A percentile compares a stretch with the other conserved stretches of the same genome.
Conservation (phyloP, 2,888 invertebrate species). For the Nemotelus nigrinus region DNA sequence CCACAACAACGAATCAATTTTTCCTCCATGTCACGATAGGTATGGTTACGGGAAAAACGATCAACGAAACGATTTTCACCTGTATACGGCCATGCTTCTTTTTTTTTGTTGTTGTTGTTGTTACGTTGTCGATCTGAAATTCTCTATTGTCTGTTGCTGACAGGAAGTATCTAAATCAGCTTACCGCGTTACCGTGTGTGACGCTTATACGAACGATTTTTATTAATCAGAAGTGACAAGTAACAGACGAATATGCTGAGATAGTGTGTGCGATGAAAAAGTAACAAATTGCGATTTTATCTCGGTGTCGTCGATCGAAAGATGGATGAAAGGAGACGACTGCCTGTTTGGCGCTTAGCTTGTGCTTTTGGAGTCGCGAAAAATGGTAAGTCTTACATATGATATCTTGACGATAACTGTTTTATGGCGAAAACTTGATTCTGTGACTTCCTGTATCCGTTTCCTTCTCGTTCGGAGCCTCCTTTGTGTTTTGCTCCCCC, state of each 20-base stretch:
- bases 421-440: no score
- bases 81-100: conserved; percentile 1
- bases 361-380: no score
- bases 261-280: conserved; percentile 12
- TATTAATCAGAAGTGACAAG: conserved; percentile 24
- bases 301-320: no score
- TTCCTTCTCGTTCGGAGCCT: no score
- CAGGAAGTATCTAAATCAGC: conserved; percentile 39
- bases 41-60: neutral
- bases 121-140: neutral
- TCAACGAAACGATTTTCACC: conserved; percentile 28
- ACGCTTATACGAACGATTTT: conserved; percentile 4
- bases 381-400: no score
- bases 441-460: no score
- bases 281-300: neutral
- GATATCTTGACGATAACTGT: no score
- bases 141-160: conserved; percentile 3
- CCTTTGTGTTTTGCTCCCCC: no score
- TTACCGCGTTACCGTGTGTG: conserved; percentile 37
- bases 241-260: neutral
- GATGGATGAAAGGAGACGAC: no score
- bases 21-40: neutral
- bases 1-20: conserved; percentile 26
- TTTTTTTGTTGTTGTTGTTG: neutral
- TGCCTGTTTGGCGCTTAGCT: no score